Evolutionary conservation across 2,113 vertebrate genomes (phyloP).

Genomic region (Ptyas mucosa): DNA sequence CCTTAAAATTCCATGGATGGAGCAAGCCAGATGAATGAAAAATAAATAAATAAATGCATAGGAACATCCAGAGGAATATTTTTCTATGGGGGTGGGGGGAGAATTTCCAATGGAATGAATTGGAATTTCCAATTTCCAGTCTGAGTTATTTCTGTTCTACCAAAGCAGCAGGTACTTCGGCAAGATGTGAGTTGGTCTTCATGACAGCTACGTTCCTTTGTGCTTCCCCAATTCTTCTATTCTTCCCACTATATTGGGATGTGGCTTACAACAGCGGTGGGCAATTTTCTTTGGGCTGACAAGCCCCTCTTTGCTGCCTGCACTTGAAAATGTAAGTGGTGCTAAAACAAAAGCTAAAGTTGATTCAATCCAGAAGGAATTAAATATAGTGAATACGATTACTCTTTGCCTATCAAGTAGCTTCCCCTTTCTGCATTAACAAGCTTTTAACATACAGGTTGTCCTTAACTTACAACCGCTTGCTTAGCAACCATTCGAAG

Average conservation of each 20-base stretch:
- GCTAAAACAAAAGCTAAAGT: not conserved
- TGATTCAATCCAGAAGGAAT: not conserved
- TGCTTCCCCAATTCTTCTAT: not conserved
- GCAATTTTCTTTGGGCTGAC: not conserved
- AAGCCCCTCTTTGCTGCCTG: not conserved
- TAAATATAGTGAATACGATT: not conserved
- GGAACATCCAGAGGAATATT: not conserved
- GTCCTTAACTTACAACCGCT: too few species aligned
- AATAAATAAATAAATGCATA: not conserved
- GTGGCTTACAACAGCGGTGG: not conserved
- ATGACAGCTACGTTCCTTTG: not conserved
- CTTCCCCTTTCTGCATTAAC: too few species aligned
- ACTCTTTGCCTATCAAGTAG: not conserved
- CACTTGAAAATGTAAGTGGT: not conserved
- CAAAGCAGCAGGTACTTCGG: not conserved
- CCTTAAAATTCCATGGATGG: not conserved
- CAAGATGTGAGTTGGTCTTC: not conserved
- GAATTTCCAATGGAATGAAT: too few species aligned
- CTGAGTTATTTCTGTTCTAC: not conserved
- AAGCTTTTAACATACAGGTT: too few species aligned
- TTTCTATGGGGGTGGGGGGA: not conserved
- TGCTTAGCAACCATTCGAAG: too few species aligned
- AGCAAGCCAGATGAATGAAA: not conserved
- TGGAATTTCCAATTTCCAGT: not conserved
- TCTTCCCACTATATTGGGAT: not conserved